These are phyloP conservation scores for Pyralis farinalis DNA, from an alignment of 2,888 invertebrate genomes.

Conservation along the genomic window DNA sequence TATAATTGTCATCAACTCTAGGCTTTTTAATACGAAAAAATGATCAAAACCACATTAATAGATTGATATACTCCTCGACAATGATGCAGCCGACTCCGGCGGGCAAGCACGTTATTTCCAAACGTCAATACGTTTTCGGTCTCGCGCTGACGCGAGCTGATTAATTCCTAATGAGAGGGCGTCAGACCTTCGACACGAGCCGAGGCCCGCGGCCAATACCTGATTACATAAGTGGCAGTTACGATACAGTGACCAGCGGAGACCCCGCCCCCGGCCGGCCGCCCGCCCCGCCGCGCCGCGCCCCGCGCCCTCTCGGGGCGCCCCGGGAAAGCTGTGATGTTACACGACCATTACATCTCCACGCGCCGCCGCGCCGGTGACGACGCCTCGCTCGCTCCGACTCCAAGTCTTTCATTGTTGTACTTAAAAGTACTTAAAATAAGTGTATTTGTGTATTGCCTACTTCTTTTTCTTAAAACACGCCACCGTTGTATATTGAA, in stretches of 20 bases:
- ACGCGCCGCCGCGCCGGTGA: slow-evolving; percentile 20
- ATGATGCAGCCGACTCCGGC: too few relatives aligned
- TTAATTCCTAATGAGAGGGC: slow-evolving; percentile 3
- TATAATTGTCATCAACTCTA: too few relatives aligned
- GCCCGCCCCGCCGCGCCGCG: slow-evolving; percentile 13
- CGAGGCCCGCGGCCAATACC: slow-evolving; percentile 24
- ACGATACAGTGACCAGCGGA: slow-evolving; percentile 25
- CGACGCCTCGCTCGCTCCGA: too few relatives aligned
- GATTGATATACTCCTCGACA: too few relatives aligned
- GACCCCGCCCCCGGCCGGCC: slow-evolving; percentile 18
- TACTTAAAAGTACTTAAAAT: too few relatives aligned
- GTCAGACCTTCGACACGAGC: neutral
- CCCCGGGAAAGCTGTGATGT: slow-evolving; percentile 22
- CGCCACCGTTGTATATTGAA: neutral
- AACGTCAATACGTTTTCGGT: too few relatives aligned
- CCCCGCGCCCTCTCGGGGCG: slow-evolving; percentile 10
- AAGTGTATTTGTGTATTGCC: too few relatives aligned
- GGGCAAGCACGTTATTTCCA: too few relatives aligned
- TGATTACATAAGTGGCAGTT: slow-evolving; percentile 28
- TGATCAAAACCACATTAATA: too few relatives aligned
- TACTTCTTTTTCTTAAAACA: too few relatives aligned
- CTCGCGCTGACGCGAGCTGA: neutral
- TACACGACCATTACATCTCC: slow-evolving; percentile 31
- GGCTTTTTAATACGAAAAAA: too few relatives aligned
- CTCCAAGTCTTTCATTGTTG: too few relatives aligned